Percentiles rank a stretch among this genome's conserved stretches.
These are phyloP conservation scores for Notarius lentiginosus DNA, from an alignment of 2,113 vertebrate genomes.

Conservation along the genomic window DNA sequence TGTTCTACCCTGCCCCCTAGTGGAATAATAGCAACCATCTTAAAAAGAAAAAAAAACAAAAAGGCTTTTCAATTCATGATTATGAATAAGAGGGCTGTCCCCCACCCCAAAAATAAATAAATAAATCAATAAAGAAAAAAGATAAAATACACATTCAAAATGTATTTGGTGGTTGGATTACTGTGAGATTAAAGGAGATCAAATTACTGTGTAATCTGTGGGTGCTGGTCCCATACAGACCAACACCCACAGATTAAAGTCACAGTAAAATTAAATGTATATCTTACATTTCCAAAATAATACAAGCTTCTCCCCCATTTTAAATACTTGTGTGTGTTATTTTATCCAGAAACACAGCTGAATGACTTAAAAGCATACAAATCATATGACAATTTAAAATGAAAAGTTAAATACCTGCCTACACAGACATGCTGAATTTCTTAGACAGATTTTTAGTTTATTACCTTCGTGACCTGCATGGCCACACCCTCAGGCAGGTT, in stretches of 20 bases:
- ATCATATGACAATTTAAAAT: not conserved
- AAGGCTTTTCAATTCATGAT: not conserved
- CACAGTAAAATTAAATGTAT: not conserved
- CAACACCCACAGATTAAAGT: too few relatives aligned
- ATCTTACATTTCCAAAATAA: not conserved
- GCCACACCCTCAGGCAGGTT: conserved; percentile 95
- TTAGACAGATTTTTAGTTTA: not conserved
- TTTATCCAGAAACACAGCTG: not conserved
- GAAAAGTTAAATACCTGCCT: not conserved
- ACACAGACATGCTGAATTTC: not conserved
- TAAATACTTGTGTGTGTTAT: not conserved
- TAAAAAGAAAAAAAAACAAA: too few relatives aligned
- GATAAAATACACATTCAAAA: too few relatives aligned
- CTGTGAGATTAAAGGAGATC: too few relatives aligned
- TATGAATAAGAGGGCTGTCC: not conserved
- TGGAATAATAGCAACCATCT: not conserved
- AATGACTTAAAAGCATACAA: not conserved
- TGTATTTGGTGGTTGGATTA: too few relatives aligned
- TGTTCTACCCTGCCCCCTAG: not conserved
- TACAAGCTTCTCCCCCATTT: not conserved
- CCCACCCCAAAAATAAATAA: too few relatives aligned
- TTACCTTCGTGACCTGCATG: conserved; percentile 92
- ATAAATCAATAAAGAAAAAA: too few relatives aligned
- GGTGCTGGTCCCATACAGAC: too few relatives aligned
- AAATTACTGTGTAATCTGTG: too few relatives aligned